Percentiles rank a stretch among this genome's conserved stretches.
Evolutionary conservation across 2,113 vertebrate species (phyloP).

Genomic region (Petrocephalus zakoni): DNA sequence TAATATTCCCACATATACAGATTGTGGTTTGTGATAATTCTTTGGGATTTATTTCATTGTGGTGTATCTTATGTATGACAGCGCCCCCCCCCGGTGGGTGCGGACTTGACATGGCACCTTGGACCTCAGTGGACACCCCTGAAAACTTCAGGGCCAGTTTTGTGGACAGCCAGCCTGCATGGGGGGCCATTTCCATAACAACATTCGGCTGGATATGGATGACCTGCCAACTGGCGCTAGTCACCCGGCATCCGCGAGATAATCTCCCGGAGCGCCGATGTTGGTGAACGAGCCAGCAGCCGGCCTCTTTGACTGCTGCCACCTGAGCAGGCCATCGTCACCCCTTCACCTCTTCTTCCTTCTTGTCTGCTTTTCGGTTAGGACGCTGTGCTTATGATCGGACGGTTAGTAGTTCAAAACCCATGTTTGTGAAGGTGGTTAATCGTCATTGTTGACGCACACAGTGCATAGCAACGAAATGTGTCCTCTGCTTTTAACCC

Average conservation of each 20-base stretch:
- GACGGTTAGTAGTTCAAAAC: not conserved
- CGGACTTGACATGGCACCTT: not conserved
- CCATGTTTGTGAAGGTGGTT: too few species aligned
- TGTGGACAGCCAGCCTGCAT: not conserved
- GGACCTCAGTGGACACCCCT: not conserved
- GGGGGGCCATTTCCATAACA: not conserved
- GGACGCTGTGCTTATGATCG: not conserved
- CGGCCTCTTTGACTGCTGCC: not conserved
- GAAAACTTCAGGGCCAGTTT: not conserved
- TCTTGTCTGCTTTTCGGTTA: not conserved
- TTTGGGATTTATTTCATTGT: not conserved
- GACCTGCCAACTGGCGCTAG: not conserved
- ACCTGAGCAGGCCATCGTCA: not conserved
- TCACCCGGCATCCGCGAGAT: too few species aligned
- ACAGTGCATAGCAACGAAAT: too few species aligned
- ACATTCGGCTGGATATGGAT: not conserved
- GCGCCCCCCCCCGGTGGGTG: not conserved
- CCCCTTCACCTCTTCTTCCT: not conserved
- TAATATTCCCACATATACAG: not conserved
- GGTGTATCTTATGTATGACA: not conserved
- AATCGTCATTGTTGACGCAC: too few species aligned
- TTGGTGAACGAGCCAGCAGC: not conserved
- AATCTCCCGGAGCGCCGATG: not conserved
- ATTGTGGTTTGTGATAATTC: not conserved
- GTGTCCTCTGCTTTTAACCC: too few species aligned